Evolutionary conservation across 2,888 invertebrate genomes (phyloP), one percentile per base, ranked within the genome.

Genomic region (Fragum sueziense): DNA sequence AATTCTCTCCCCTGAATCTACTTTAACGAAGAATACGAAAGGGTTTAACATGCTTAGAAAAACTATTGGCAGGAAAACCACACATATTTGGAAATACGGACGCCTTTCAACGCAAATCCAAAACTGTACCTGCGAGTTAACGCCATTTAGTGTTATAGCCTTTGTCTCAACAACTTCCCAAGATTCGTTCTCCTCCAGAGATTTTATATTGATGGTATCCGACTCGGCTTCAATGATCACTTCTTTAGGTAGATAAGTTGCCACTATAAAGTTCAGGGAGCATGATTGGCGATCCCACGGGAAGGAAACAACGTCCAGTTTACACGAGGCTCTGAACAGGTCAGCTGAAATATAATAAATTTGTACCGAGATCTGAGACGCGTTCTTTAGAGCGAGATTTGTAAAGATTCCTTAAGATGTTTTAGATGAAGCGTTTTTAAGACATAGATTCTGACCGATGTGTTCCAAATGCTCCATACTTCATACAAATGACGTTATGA

Each of bases 221-320:
- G 41, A 41, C 9, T 41, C 41, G 9, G 41, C 9, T 41, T 41
- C 41, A 9, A 41, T 41, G 11, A 41, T 17, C 11, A 41, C 41
- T 41, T 41, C 41, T 11, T 41, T 17, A 17, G 41, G 9, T 9
- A 11, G 9, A 17, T 41, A 41, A 17, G 41, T 41, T 41, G 41
- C 41, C 9, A 41, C 17, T 9, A 71, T 27, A 47, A 76, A 72
- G 0, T 34, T 22, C 4, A 72, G n/a, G 0, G 31, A 29, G 41
- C 76, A 72, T 2, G 54, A 65, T 57, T 76, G 76, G n/a, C 37
- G 25, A 34, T 76, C 76, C 76, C 76, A 78, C 7, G 78, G 78
- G 57, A 59, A 78, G 2, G 74, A 51, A 17, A 37, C 61, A 22
- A 69, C 34, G 20, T 78, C 74, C 9, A 78, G 20, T 2, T 73